Conservation (phyloP, 1,140 invertebrate species). For the Papilio polytes region DNA sequence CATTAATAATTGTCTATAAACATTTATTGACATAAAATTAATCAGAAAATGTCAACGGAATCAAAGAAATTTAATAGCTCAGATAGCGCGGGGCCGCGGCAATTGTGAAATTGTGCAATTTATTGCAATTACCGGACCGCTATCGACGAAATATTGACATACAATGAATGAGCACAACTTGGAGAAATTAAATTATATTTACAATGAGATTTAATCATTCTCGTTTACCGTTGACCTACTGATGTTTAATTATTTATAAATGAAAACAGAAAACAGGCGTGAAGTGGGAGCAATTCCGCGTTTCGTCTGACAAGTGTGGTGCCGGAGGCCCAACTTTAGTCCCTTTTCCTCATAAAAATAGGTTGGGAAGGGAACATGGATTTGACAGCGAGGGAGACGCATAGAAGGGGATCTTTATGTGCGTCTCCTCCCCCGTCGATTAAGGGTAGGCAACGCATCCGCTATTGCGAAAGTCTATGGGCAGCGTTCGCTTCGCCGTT, state of each 20-base stretch:
- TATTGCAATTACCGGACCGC: conserved; percentile 23
- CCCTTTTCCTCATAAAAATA: too few species aligned
- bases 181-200: neutral
- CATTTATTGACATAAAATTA: conserved; percentile 31
- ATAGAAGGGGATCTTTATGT: too few species aligned
- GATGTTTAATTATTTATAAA: neutral
- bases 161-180: neutral
- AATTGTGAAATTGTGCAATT: conserved; percentile 31
- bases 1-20: conserved; percentile 8
- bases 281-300: too few species aligned
- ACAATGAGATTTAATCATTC: conserved; percentile 8
- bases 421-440: too few species aligned
- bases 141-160: conserved; percentile 24
- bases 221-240: neutral
- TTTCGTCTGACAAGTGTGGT: too few species aligned
- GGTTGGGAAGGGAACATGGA: too few species aligned
- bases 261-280: too few species aligned
- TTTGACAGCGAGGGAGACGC: too few species aligned
- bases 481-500: too few species aligned
- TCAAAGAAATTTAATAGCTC: conserved; percentile 31
- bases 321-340: too few species aligned
- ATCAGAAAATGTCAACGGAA: conserved; percentile 24
- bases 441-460: too few species aligned
- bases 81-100: neutral
- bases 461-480: too few species aligned